Percentiles rank a stretch among this genome's conserved stretches.
Evolutionary conservation across 1,140 invertebrate genomes (phyloP).

Genomic region (Zaprionus davidi): DNA sequence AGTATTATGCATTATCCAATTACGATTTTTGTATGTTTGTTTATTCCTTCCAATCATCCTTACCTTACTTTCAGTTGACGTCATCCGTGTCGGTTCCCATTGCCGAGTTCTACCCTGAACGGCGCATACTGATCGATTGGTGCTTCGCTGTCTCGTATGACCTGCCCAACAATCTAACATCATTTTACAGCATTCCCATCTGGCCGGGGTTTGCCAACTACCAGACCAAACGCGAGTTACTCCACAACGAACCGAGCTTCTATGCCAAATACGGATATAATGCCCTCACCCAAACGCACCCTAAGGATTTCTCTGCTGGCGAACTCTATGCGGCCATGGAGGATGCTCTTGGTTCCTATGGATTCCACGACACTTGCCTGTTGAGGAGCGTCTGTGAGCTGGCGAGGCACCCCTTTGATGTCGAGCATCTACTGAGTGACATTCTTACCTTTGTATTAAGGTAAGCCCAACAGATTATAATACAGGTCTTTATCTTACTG

Average conservation of each 20-base stretch:
- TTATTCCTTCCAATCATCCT: too few species aligned
- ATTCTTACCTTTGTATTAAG: slow-evolving; percentile 74
- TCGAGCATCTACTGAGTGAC: slow-evolving; percentile 65
- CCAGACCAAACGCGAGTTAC: slow-evolving; percentile 51
- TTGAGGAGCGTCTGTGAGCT: slow-evolving; percentile 75
- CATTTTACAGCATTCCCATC: slow-evolving; percentile 79
- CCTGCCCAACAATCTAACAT: slow-evolving; percentile 54
- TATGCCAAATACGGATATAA: slow-evolving; percentile 65
- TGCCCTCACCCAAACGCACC: slow-evolving; percentile 40
- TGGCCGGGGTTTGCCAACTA: slow-evolving; percentile 75
- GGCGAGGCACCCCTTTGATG: slow-evolving; percentile 75
- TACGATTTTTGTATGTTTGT: neutral
- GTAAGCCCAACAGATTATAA: slow-evolving; percentile 32
- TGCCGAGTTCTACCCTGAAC: slow-evolving; percentile 67
- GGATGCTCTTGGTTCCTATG: slow-evolving; percentile 54
- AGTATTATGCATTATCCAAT: neutral
- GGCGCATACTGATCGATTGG: slow-evolving; percentile 73
- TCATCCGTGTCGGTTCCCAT: slow-evolving; percentile 69
- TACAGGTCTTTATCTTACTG: neutral
- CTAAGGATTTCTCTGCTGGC: slow-evolving; percentile 75
- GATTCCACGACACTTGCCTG: slow-evolving; percentile 74
- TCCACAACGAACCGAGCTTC: slow-evolving; percentile 41
- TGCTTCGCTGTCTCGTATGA: slow-evolving; percentile 74
- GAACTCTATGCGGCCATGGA: slow-evolving; percentile 72
- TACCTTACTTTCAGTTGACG: slow-evolving; percentile 36